Base-by-base conservation (phyloP, 1,140 invertebrate species). In the Holcopasites calliopsidis region DNA sequence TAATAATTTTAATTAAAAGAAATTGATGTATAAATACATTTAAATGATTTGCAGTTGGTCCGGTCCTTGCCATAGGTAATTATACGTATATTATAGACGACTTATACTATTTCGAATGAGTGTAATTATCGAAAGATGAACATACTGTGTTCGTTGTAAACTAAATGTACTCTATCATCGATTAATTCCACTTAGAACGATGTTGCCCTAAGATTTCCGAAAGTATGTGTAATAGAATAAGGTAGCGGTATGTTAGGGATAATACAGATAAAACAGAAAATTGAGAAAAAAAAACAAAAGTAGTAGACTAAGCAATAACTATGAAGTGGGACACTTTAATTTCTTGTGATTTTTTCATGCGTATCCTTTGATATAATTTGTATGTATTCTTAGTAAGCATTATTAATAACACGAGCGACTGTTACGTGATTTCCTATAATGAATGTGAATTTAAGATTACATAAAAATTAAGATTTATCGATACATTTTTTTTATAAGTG, bases 61-160 rank as follows among this genome's bases (percentile, higher is more conserved):
- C 75, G 40, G 58, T 68, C 76, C 83, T 87, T 86, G 86, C 79
- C 85, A 86, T 77, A 85, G 73, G 57, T 50, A 38, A 77, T 62
- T 75, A 73, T 76, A 77, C 44, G 21, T 49, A 77, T n/a, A 13
- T 58, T 66, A 80, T n/a, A 72, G 38, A 80, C n/a, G 23, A 81
- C 42, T 61, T 44, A 57, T 74, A 49, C 49, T 61, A 47, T 50
- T 79, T 75, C 54, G 69, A 55, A 71, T 82, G 78, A 82, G 54
- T 76, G 35, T 73, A 76, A 47, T 69, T 72, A 64, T 55, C 28
- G 54, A 40, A 57, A 21, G 26, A 28, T 64, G 23, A 70, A 84
- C n/a, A 66, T 64, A 61, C 62, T 70, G 47, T 61, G 65, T 77
- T 58, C 68, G 47, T 38, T 78, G 55, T 75, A 80, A 83, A 80